Conservation (phyloP, 2,888 invertebrate species). For the Melolontha melolontha region DNA sequence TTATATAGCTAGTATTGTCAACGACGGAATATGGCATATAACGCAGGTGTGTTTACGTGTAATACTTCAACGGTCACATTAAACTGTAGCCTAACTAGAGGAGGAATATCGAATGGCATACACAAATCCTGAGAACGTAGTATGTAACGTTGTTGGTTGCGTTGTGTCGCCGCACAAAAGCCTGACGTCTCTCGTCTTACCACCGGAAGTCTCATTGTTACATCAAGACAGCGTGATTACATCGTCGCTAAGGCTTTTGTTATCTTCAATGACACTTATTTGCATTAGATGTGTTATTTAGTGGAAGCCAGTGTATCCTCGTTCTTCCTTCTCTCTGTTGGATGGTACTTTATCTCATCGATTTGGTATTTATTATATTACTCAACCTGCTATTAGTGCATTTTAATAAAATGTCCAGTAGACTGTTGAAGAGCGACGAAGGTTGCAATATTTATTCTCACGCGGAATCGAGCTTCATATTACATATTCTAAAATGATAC, state of each 20-base stretch:
- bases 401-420: no score
- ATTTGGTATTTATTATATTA: constrained; percentile 6
- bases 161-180: constrained; percentile 26
- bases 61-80: constrained; percentile 35
- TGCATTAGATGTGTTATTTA: constrained; percentile 35
- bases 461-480: no score
- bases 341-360: constrained; percentile 4
- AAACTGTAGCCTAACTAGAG: constrained; percentile 28
- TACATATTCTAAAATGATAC: no score
- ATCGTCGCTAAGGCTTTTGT: constrained; percentile 34
- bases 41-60: constrained; percentile 32
- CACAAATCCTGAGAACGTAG: constrained; percentile 29
- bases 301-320: constrained; percentile 18
- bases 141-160: constrained; percentile 17
- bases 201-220: constrained; percentile 42
- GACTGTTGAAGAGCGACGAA: no score
- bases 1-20: constrained; percentile 10
- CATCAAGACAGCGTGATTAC: constrained; percentile 42
- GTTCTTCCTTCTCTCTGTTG: not conserved
- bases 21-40: not conserved
- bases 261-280: constrained; percentile 34
- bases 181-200: constrained; percentile 37
- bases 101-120: constrained; percentile 30
- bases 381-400: not conserved
- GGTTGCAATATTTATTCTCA: no score